These are phyloP conservation scores for Labeo calbasu DNA, from an alignment of 2,797 vertebrate species.

Conservation along the genomic window DNA sequence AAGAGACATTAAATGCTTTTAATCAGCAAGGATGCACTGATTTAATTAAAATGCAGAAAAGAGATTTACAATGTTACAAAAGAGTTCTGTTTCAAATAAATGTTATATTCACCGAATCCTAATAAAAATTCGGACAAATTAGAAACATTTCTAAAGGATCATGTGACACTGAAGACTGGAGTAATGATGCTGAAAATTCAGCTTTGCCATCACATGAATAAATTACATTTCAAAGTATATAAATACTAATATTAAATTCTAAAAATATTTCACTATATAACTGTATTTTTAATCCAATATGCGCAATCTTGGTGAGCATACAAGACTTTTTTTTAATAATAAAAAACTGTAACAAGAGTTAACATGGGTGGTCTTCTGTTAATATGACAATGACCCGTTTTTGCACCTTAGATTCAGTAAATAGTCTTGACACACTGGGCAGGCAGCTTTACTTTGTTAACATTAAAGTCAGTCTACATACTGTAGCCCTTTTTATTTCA, in stretches of 20 bases:
- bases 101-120: too few relatives aligned
- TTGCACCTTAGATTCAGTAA: conserved; percentile 8
- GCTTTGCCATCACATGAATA: not conserved
- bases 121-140: not conserved
- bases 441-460: not conserved
- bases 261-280: not conserved
- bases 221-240: not conserved
- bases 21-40: too few relatives aligned
- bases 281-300: not conserved
- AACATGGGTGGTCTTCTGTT: not conserved
- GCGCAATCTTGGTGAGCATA: not conserved
- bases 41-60: too few relatives aligned
- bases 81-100: too few relatives aligned
- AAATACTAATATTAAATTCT: not conserved
- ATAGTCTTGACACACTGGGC: not conserved
- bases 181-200: too few relatives aligned
- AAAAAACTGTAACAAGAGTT: not conserved
- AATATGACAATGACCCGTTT: not conserved
- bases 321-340: not conserved
- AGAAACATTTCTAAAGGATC: not conserved
- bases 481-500: conserved; percentile 11
- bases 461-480: not conserved
- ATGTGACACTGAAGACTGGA: not conserved
- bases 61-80: too few relatives aligned
- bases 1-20: too few relatives aligned